phyloP scores from a whole-genome alignment of 2,888 invertebrate genomes.

The Trachelus tabidus region DNA sequence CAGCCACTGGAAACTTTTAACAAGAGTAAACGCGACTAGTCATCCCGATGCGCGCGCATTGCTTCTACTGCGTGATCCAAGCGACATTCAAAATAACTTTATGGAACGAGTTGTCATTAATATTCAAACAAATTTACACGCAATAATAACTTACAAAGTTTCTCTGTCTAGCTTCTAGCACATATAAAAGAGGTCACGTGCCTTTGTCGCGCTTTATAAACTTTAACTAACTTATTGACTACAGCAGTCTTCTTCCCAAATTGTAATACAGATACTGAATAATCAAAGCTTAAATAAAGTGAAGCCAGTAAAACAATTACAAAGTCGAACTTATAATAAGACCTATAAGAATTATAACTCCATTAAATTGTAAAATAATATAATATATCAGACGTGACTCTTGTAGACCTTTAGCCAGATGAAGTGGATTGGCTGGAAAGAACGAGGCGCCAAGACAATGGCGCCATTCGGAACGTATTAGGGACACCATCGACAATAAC shows the following conservation, averaged over 20 bases:
- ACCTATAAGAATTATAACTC: neutral
- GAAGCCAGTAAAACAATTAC: neutral
- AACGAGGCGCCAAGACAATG: neutral
- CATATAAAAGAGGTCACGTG: neutral
- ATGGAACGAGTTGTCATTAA: neutral
- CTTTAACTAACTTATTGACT: neutral
- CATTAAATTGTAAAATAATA: neutral
- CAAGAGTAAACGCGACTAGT: neutral
- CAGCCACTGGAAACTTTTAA: neutral
- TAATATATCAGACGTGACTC: neutral
- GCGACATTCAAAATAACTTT: neutral
- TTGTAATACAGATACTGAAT: neutral
- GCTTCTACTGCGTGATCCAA: neutral
- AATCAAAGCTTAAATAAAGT: neutral
- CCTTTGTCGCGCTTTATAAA: neutral
- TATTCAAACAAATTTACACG: neutral
- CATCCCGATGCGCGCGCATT: neutral
- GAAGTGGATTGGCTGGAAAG: neutral
- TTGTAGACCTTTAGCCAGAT: neutral
- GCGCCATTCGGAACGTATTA: neutral
- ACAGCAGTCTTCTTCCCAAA: neutral
- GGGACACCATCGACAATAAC: neutral
- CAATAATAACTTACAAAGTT: neutral
- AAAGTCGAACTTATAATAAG: neutral
- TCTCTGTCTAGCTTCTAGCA: neutral